Conservation (phyloP, 2,797 vertebrate species). For the Catharus ustulatus region DNA sequence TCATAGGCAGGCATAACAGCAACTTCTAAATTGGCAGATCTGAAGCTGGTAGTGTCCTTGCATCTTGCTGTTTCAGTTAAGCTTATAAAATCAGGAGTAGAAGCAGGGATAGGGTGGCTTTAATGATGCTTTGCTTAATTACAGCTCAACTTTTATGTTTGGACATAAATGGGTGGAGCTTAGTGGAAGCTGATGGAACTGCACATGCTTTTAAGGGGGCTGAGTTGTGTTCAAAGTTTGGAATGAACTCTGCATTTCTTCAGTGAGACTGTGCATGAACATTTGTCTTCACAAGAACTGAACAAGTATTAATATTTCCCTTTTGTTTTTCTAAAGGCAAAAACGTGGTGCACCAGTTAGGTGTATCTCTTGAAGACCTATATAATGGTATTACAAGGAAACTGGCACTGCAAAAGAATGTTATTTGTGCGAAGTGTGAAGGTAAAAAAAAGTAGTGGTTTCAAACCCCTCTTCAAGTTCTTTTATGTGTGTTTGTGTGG, state of each 20-base stretch:
- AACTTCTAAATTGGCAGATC: background rate
- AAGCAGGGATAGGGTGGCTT: background rate
- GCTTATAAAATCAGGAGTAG: background rate
- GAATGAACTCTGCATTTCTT: constrained; percentile 5
- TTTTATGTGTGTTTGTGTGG: background rate
- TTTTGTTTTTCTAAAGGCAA: constrained; percentile 80
- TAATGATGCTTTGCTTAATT: constrained; percentile 45
- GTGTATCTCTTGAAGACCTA: constrained; percentile 89
- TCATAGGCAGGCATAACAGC: background rate
- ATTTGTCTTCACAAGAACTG: background rate
- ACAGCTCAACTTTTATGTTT: constrained; percentile 5
- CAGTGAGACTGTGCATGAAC: constrained; percentile 51
- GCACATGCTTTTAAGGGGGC: constrained; percentile 28
- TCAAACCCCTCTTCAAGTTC: background rate
- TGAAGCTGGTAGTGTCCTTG: constrained; percentile 68
- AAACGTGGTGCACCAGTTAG: constrained; percentile 91
- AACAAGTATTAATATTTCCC: background rate
- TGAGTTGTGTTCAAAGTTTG: constrained; percentile 18
- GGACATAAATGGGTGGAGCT: constrained; percentile 25
- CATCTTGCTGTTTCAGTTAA: constrained; percentile 31
- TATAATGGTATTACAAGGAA: constrained; percentile 92
- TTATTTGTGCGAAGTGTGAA: constrained; percentile 95
- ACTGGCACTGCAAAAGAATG: constrained; percentile 92
- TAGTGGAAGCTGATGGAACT: constrained; percentile 38
- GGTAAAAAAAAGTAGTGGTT: constrained; percentile 74